These are phyloP conservation scores for Forpus xanthops DNA, from an alignment of 2,797 vertebrate species.

Conservation along the genomic window DNA sequence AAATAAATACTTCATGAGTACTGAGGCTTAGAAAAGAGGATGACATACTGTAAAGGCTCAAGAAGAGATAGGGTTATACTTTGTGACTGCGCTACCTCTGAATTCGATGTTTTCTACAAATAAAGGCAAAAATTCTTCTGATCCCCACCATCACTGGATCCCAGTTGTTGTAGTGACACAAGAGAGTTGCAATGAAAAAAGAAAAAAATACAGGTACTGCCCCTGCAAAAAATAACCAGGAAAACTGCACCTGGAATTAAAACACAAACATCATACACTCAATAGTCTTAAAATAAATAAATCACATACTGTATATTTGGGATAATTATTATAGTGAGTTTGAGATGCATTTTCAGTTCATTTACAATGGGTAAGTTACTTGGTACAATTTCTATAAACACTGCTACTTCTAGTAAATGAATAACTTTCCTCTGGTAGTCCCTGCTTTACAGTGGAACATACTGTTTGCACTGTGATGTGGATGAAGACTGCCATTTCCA, in stretches of 20 bases:
- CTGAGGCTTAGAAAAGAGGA: not conserved
- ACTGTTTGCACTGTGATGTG: not conserved
- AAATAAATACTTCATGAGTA: not conserved
- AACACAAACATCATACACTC: constrained; percentile 1
- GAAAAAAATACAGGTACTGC: constrained; percentile 93
- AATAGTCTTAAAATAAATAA: not conserved
- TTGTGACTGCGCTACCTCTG: constrained; percentile 80
- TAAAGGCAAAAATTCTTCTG: constrained; percentile 90
- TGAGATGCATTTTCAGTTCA: not conserved
- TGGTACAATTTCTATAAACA: not conserved
- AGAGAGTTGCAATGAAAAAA: constrained; percentile 89
- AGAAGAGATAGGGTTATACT: not conserved
- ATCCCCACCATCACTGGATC: constrained; percentile 94
- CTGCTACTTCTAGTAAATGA: not conserved
- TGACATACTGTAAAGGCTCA: not conserved
- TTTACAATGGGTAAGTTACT: not conserved
- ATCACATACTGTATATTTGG: not conserved
- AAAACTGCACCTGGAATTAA: constrained; percentile 88
- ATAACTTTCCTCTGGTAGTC: not conserved
- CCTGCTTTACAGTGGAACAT: not conserved
- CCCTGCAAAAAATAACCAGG: constrained; percentile 94
- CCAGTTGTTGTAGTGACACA: constrained; percentile 99
- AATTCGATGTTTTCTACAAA: constrained; percentile 90
- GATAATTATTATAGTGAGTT: not conserved
- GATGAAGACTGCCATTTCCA: not conserved